Conservation (phyloP, 1,140 invertebrate species). For the Caenorhabditis latens region DNA sequence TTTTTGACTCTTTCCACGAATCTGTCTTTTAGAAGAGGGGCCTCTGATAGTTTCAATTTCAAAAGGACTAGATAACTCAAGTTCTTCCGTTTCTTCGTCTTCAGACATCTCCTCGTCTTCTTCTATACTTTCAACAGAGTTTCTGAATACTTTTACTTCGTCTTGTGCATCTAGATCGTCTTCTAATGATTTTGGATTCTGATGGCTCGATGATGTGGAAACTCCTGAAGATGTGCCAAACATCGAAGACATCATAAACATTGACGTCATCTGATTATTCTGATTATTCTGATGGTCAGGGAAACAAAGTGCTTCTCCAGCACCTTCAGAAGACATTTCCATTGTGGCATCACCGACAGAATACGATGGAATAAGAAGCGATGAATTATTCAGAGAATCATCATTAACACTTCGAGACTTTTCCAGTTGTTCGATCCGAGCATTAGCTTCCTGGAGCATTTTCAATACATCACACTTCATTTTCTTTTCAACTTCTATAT, state of each 20-base stretch:
- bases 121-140: constrained; percentile 13
- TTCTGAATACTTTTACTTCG: constrained; percentile 11
- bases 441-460: constrained; percentile 22
- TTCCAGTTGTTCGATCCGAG: constrained; percentile 27
- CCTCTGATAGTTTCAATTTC: constrained; percentile 17
- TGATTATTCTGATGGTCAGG: neutral
- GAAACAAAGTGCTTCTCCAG: constrained; percentile 22
- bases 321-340: constrained; percentile 26
- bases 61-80: constrained; percentile 4
- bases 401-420: neutral
- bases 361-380: constrained; percentile 17
- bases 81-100: constrained; percentile 15
- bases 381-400: constrained; percentile 11
- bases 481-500: constrained; percentile 36
- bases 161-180: constrained; percentile 34
- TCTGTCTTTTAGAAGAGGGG: neutral
- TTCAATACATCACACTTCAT: constrained; percentile 32
- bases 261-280: neutral
- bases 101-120: constrained; percentile 8
- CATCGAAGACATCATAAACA: constrained; percentile 35
- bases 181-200: constrained; percentile 19
- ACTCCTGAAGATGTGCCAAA: neutral
- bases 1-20: neutral
- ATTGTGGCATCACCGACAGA: neutral
- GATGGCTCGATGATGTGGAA: neutral